Base-by-base conservation (phyloP, 2,888 invertebrate genomes). In the Latrodectus hesperus region DNA sequence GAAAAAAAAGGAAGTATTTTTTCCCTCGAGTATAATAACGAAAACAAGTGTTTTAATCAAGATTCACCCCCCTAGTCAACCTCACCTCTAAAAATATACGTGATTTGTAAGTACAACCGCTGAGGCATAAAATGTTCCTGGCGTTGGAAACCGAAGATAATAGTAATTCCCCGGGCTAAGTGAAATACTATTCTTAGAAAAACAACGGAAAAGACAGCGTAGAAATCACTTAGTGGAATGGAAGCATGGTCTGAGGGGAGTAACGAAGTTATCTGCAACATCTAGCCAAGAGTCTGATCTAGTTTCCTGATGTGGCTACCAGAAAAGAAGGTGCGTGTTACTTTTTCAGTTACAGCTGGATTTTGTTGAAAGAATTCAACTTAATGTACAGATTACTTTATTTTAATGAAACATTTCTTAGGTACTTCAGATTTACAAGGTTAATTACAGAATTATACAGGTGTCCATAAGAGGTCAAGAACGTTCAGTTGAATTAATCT, bases 51-150 rank as follows among this genome's bases (percentile, higher is more conserved):
- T 82, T 82, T 82, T 82, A 82, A 82, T 82, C 82, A 82, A 82
- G 53, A 70, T 49, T 38, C 16, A 53, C 26, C n/a, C 38, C 53
- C 52, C n/a, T 16, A 53, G 49, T 38, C 38, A 60, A 60, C 55
- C 38, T 55, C 60, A 53, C 68, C 38, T 10, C 38, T 60, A 53
- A 67, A 75, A 82, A 82, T 65, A 81, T 68, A 82, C 82, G 82
- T 82, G 82, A 82, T 82, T 82, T 82, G 82, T 82, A 82, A 82
- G 75, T 82, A 82, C 75, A 82, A 82, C 75, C 53, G 70, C 49
- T 12, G 51, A n/a, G 64, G 72, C 17, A 71, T 38, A 49, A 80
- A 72, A 71, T 72, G 38, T 71, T 64, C 51, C 22, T 60, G 64
- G 72, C 52, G 79, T 16, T 72, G 71, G 60, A 80, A 72, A 80